Base-by-base conservation (phyloP, 2,888 invertebrate genomes). In the Nemapogon koenigi region DNA sequence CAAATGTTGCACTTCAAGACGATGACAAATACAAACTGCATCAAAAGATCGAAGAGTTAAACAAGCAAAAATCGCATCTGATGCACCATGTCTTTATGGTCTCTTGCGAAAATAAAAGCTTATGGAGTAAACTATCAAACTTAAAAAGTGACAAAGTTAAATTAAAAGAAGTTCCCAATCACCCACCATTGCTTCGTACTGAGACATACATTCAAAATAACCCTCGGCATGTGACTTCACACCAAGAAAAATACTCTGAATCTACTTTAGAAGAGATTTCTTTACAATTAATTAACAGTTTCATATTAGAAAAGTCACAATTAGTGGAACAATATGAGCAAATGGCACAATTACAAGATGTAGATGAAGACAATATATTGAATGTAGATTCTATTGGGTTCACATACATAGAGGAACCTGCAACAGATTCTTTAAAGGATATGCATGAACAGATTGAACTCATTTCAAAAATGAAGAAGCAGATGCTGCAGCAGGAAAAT, bases 61-160 rank as follows among this genome's bases (percentile, higher is more conserved):
- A 80, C 10, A 86, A 87, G 50, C 89, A 91, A 55, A 91, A 90
- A 53, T 83, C 85, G 1, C 90, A 90, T 53, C 67, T 92, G 0
- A 82, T 86, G 49, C 88, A 89, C 56, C 90, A 90, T 54, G 83
- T 91, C 18, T 84, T 83, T 49, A 90, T 92, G 89, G 90, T 92
- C 7, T 87, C 90, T 2, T 83, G 84, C 49, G 92, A 92, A 62
- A 92, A 92, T 59, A 86, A 87, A 51, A 87, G 88, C 46, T 64
- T 92, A 28, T 92, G 92, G 92, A 84, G 81, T 40, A 84, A 88
- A 52, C 72, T 92, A 39, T 86, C 87, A 3, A 82, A 83, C 10
- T 44, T 72, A 17, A 55, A 55, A 1, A 44, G 57, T 10, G 64
- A 68, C 8, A 73, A 62, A 48, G 31, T 43, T 1, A 35, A 49